Conservation (phyloP, 2,888 invertebrate species). For the Ophion slaviceki region DNA sequence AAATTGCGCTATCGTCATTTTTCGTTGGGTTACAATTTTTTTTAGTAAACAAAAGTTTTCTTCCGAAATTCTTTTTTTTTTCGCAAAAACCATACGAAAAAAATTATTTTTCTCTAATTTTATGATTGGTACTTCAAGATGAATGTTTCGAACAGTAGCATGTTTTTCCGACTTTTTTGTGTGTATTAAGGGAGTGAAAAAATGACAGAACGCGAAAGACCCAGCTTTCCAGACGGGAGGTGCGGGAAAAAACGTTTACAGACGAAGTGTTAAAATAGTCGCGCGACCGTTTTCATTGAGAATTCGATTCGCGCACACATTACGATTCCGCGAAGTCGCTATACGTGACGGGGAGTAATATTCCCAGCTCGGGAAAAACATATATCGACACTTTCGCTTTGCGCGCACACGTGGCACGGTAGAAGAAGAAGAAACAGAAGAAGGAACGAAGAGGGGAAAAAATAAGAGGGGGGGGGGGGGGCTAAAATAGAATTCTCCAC, state of each 20-base stretch:
- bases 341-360: conserved; percentile 6
- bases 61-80: too few relatives aligned
- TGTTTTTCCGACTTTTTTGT: conserved; percentile 20
- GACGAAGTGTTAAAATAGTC: conserved; percentile 11
- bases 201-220: conserved; percentile 4
- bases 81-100: too few relatives aligned
- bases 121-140: too few relatives aligned
- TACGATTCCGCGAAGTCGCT: conserved; percentile 21
- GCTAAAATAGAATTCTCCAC: conserved; percentile 60
- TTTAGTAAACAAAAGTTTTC: too few relatives aligned
- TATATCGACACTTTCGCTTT: conserved; percentile 20
- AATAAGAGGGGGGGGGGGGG: conserved; percentile 3
- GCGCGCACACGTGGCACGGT: conserved; percentile 41
- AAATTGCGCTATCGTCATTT: background rate
- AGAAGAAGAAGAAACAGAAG: conserved; percentile 20
- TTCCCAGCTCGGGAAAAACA: background rate
- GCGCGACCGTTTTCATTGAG: background rate
- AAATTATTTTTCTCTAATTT: too few relatives aligned
- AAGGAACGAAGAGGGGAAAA: background rate
- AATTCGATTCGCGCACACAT: conserved; percentile 29
- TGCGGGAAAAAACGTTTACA: conserved; percentile 16
- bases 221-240: conserved; percentile 18
- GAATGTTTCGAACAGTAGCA: background rate
- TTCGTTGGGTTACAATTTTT: too few relatives aligned
- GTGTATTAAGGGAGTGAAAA: conserved; percentile 15